A percentile compares a stretch with the other conserved stretches of the same genome.
Conservation (phyloP, 2,113 vertebrate species). For the Uria lomvia region DNA sequence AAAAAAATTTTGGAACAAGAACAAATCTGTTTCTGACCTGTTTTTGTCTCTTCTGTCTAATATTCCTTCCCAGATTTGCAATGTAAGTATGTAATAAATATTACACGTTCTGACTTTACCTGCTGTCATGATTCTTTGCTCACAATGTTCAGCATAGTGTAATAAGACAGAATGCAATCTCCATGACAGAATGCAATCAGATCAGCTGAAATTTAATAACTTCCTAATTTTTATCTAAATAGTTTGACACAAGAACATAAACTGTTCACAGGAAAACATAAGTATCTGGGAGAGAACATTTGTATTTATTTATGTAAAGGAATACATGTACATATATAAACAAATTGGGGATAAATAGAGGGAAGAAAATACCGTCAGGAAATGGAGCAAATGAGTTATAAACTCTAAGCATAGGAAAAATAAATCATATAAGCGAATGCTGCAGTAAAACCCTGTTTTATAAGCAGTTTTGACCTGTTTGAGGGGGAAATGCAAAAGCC, state of each 20-base stretch:
- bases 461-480: constrained; percentile 40
- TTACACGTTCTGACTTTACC: neutral
- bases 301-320: neutral
- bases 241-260: neutral
- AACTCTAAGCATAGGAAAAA: neutral
- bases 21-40: neutral
- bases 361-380: neutral
- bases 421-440: neutral
- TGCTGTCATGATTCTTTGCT: neutral
- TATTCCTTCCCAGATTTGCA: neutral
- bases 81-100: neutral
- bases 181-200: neutral
- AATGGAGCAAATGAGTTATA: constrained; percentile 5
- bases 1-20: neutral
- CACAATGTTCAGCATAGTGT: neutral
- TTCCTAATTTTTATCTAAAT: neutral
- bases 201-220: neutral
- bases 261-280: neutral
- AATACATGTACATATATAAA: neutral
- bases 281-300: neutral
- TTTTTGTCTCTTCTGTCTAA: neutral
- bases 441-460: constrained; percentile 19
- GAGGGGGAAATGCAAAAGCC: neutral
- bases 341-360: neutral
- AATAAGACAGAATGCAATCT: neutral